These are phyloP conservation scores for Thalpophila matura DNA, from an alignment of 2,888 invertebrate species.

Conservation along the genomic window DNA sequence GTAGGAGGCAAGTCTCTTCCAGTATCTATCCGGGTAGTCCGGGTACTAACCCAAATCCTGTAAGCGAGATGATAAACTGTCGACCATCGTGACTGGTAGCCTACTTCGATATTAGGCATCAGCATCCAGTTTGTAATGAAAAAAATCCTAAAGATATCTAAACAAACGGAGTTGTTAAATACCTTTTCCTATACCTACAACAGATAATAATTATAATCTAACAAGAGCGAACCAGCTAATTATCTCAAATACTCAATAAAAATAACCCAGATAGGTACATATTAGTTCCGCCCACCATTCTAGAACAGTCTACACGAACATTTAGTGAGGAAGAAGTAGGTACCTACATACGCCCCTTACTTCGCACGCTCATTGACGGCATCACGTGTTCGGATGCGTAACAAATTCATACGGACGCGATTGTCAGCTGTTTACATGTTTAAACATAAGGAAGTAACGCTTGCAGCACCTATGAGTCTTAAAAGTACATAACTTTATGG, in stretches of 20 bases:
- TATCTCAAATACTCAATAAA: conserved; percentile 24
- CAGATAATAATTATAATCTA: background rate
- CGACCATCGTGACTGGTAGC: too few species aligned
- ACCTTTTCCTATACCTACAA: background rate
- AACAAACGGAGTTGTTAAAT: too few species aligned
- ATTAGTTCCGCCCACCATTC: conserved; percentile 39
- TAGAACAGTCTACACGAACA: conserved; percentile 30
- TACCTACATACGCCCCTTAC: conserved; percentile 47
- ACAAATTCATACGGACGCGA: background rate
- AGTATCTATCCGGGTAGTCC: too few species aligned
- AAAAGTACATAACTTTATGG: background rate
- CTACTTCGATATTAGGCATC: too few species aligned
- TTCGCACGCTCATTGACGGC: conserved; percentile 53
- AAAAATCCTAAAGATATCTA: too few species aligned
- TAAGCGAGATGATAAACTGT: too few species aligned
- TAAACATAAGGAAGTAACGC: conserved; percentile 1
- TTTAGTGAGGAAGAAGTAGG: conserved; percentile 45
- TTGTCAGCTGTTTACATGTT: conserved; percentile 30
- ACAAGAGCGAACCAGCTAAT: background rate
- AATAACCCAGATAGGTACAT: background rate
- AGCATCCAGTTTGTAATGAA: too few species aligned
- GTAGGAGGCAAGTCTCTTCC: too few species aligned
- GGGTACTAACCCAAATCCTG: too few species aligned
- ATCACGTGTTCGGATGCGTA: conserved; percentile 30
- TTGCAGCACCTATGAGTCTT: too few species aligned